Evolutionary conservation across 2,113 vertebrate species (phyloP).

Genomic region (Phalacrocorax pelagicus): DNA sequence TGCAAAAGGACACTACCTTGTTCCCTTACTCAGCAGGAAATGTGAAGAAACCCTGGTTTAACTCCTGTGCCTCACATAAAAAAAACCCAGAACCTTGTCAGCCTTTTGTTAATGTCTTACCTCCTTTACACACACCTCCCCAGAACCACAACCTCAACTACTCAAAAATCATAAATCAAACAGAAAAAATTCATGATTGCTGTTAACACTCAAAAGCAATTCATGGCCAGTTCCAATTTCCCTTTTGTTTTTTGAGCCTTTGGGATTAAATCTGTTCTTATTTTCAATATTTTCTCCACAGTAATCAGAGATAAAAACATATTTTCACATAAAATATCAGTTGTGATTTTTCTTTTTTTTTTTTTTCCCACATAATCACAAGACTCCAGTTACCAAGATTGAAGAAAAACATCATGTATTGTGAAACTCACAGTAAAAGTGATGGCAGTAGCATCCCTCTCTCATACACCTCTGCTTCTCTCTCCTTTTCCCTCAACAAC

Average conservation of each 20-base stretch:
- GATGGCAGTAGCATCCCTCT: neutral
- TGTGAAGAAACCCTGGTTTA: neutral
- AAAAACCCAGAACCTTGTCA: neutral
- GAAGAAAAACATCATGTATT: neutral
- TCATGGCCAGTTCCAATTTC: neutral
- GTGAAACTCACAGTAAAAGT: neutral
- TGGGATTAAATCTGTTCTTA: neutral
- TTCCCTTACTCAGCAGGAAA: neutral
- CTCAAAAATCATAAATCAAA: neutral
- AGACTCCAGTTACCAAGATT: neutral
- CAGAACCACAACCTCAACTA: neutral
- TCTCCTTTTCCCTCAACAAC: neutral
- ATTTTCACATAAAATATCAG: neutral
- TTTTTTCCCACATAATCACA: neutral
- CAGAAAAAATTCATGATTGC: neutral
- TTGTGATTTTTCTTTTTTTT: neutral
- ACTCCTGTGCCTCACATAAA: neutral
- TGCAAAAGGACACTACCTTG: neutral
- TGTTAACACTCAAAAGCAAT: neutral
- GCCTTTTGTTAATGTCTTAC: neutral
- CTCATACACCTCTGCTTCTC: neutral
- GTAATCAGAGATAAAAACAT: neutral
- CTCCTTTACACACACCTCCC: neutral
- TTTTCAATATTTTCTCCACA: constrained; percentile 1
- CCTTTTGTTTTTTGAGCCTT: neutral